These are phyloP conservation scores for Megathymus violae DNA, from an alignment of 1,140 invertebrate genomes.

Conservation along the genomic window DNA sequence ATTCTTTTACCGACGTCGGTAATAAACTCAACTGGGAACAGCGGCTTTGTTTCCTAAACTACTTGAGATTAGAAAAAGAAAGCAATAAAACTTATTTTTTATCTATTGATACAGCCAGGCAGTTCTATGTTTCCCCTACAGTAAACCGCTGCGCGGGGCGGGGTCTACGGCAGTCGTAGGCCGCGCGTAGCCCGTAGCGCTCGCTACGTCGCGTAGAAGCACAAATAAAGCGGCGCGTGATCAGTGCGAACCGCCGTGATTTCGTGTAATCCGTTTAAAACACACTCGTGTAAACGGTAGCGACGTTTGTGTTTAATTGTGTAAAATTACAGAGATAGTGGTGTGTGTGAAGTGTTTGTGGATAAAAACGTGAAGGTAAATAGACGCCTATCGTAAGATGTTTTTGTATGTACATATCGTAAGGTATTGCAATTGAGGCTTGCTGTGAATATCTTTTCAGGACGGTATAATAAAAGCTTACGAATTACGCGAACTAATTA, in stretches of 20 bases:
- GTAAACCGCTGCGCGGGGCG: constrained; percentile 53
- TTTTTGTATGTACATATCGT: constrained; percentile 25
- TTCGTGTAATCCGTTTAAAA: constrained; percentile 42
- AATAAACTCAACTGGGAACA: background rate
- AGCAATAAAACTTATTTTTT: constrained; percentile 29
- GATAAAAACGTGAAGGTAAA: constrained; percentile 42
- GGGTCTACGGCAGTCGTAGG: constrained; percentile 73
- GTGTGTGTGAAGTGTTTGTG: constrained; percentile 43
- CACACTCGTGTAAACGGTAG: constrained; percentile 40
- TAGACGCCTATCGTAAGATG: constrained; percentile 31
- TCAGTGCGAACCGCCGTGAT: constrained; percentile 42
- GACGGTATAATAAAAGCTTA: constrained; percentile 10
- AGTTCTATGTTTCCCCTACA: constrained; percentile 6
- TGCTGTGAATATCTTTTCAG: constrained; percentile 30
- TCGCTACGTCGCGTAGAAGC: constrained; percentile 55
- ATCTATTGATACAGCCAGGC: constrained; percentile 28
- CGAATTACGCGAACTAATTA: constrained; percentile 13
- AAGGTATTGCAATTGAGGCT: constrained; percentile 25
- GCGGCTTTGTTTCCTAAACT: background rate
- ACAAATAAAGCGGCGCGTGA: constrained; percentile 15
- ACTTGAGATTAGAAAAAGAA: constrained; percentile 6
- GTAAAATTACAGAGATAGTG: constrained; percentile 32
- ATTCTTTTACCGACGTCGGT: too few species aligned
- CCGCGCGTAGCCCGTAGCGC: constrained; percentile 67
- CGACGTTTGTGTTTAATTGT: constrained; percentile 40